These are phyloP conservation scores for Brachyptera putata DNA, from an alignment of 2,888 invertebrate species.

Conservation along the genomic window DNA sequence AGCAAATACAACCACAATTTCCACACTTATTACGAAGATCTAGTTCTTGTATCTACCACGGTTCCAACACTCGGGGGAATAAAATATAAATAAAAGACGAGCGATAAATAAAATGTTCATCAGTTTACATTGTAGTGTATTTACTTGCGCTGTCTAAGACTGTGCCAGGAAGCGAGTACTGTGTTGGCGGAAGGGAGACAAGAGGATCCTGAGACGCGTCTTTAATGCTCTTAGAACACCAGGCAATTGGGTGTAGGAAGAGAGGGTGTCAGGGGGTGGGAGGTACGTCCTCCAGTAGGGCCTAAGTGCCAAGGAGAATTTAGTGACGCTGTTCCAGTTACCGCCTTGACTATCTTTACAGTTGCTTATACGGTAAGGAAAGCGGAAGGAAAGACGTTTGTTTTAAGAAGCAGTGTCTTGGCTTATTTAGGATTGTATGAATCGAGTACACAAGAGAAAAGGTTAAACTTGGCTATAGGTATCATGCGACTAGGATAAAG, in stretches of 20 bases:
- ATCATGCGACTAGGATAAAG: no score
- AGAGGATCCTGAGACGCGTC: constrained; percentile 19
- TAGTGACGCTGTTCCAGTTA: constrained; percentile 22
- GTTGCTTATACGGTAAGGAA: constrained; percentile 17
- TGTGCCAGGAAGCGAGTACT: constrained; percentile 11
- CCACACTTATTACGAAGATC: no score
- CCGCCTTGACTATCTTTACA: constrained; percentile 3
- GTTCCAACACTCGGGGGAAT: no score
- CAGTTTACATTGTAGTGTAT: constrained; percentile 18
- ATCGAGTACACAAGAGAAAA: not conserved
- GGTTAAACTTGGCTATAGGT: no score
- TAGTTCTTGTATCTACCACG: no score
- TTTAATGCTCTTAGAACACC: constrained; percentile 28
- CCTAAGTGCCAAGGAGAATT: constrained; percentile 30
- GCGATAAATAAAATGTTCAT: constrained; percentile 5
- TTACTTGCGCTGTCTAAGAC: not conserved
- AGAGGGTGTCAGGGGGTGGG: not conserved
- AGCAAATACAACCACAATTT: no score
- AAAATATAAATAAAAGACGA: constrained; percentile 1
- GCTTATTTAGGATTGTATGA: not conserved
- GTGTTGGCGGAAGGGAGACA: constrained; percentile 18
- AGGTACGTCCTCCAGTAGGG: constrained; percentile 13
- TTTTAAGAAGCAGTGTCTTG: constrained; percentile 17
- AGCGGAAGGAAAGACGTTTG: constrained; percentile 16
- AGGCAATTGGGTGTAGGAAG: not conserved